Conservation (phyloP, 2,113 vertebrate genomes). For the Onychostoma macrolepis region DNA sequence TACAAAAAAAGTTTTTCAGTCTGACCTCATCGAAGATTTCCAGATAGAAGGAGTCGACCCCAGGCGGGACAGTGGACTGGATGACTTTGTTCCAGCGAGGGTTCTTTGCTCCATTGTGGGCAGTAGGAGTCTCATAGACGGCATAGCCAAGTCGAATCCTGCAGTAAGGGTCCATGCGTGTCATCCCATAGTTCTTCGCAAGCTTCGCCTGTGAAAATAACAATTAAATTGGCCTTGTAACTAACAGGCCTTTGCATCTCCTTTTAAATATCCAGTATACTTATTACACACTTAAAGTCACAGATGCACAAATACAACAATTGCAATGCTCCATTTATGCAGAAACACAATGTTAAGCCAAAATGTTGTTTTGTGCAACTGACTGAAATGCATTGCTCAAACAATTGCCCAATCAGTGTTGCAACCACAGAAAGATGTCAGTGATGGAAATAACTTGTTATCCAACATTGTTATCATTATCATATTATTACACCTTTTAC, state of each 20-base stretch:
- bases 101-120: conserved; percentile 97
- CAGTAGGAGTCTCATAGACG: conserved; percentile 95
- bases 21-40: conserved; percentile 98
- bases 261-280: neutral
- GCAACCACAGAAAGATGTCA: neutral
- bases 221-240: too few species aligned
- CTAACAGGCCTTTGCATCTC: neutral
- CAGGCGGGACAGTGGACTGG: conserved; percentile 92
- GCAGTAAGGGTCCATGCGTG: conserved; percentile 97
- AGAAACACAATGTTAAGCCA: neutral
- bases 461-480: neutral
- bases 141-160: conserved; percentile 92
- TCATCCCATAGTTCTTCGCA: conserved; percentile 98
- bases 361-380: neutral
- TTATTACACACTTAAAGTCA: neutral
- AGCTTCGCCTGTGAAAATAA: conserved; percentile 84
- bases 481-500: neutral
- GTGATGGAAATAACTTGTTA: neutral
- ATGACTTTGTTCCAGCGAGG: conserved; percentile 98
- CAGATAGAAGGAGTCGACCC: conserved; percentile 96
- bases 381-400: neutral
- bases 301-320: neutral
- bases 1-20: neutral
- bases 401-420: neutral
- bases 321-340: neutral